Evolutionary conservation across 2,113 vertebrate species (phyloP), one percentile per base, ranked within the genome.

Genomic region (Lophius piscatorius): DNA sequence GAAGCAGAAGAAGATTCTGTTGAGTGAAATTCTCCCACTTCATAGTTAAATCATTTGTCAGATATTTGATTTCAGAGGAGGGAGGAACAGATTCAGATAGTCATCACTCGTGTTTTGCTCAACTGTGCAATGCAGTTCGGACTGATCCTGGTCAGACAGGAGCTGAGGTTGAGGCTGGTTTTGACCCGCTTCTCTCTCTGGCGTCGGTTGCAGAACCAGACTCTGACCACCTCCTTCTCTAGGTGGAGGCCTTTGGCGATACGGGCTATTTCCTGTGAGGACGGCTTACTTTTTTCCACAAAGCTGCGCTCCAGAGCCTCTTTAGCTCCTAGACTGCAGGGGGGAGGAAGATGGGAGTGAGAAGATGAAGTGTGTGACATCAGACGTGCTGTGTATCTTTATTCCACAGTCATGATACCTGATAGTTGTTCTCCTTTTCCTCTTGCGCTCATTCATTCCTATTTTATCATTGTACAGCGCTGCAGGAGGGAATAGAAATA

Each of bases 121-220:
- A 87, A 77, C 64, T 85, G 82, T 11, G 57, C 38, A 83, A 95
- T 91, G 74, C 94, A 97, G 51, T 91, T 90, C 0, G 92, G 88
- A 11, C 90, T 90, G 21, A 97, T 91, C 86, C 97, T 99, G 82
- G 91, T 79, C 64, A 98, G 87, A 52, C 94, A 96, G 21, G 94
- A 68, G 18, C 91, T 97, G 80, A 98, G 96, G 52, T 94, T 95
- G 36, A 99, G 91, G 77, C 94, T 98, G 39, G 96, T 98, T 87
- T 99, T 99, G 61, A 99, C 97, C 28, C 97, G 92, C 79, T 99
- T 99, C 85, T 99, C 96, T 63, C 95, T 89, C 63, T 99, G 97
- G 56, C 97, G 94, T 38, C 97, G 90, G 82, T 99, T 99, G 85
- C 97, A 99, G 92, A 99, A 99, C 97, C 97, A 99, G 56, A 99